Conservation (phyloP, 2,888 invertebrate genomes). For the Craniophora ligustri region DNA sequence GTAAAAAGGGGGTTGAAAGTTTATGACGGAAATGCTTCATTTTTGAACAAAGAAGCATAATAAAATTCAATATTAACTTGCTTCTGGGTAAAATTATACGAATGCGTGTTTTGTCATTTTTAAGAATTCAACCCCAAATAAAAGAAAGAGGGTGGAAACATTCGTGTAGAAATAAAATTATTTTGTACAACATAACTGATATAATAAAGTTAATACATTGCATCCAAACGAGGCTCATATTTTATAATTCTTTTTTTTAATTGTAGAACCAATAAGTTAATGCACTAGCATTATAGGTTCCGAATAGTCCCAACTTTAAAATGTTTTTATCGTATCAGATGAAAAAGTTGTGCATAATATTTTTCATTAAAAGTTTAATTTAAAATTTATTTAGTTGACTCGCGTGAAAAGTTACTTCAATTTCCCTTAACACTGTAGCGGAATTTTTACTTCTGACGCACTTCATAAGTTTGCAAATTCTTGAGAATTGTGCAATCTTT, state of each 20-base stretch:
- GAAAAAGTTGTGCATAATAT: conserved; percentile 11
- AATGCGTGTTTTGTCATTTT: too few relatives aligned
- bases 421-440: conserved; percentile 46
- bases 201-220: too few relatives aligned
- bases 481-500: conserved; percentile 27
- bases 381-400: conserved; percentile 34
- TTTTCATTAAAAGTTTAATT: conserved; percentile 41
- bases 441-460: conserved; percentile 35
- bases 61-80: too few relatives aligned
- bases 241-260: not conserved
- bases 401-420: conserved; percentile 41
- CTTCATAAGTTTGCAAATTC: conserved; percentile 38
- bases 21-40: too few relatives aligned
- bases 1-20: too few relatives aligned
- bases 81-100: too few relatives aligned
- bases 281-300: not conserved
- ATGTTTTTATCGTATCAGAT: not conserved
- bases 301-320: not conserved
- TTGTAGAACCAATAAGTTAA: not conserved
- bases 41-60: too few relatives aligned
- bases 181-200: too few relatives aligned
- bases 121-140: too few relatives aligned
- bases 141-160: too few relatives aligned
- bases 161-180: too few relatives aligned
- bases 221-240: too few relatives aligned